phyloP scores from a whole-genome alignment of 2,888 invertebrate species.

The Selenia dentaria region DNA sequence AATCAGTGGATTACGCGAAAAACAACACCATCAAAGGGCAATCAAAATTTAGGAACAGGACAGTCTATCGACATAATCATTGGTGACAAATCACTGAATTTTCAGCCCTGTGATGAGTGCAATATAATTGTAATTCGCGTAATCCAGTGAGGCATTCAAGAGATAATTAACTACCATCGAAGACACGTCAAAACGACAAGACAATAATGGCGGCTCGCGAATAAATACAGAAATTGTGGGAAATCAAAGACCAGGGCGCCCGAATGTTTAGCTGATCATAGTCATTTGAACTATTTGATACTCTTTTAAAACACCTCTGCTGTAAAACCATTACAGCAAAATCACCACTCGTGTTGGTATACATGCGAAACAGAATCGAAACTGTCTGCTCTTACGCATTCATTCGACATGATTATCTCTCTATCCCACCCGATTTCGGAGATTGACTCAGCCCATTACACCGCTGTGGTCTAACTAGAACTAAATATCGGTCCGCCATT shows the following conservation, averaged over 20 bases:
- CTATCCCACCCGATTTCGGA: too few relatives aligned
- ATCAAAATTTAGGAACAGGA: slow-evolving; percentile 71
- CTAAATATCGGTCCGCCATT: too few relatives aligned
- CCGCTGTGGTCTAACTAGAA: too few relatives aligned
- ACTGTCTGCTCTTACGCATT: too few relatives aligned
- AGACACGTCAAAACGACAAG: slow-evolving; percentile 65
- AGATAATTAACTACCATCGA: slow-evolving; percentile 64
- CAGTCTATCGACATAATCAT: slow-evolving; percentile 77
- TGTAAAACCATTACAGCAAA: too few relatives aligned
- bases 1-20: slow-evolving; percentile 74
- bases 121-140: slow-evolving; percentile 59
- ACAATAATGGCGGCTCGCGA: slow-evolving; percentile 18
- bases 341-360: too few relatives aligned
- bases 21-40: slow-evolving; percentile 54
- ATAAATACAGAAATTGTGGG: slow-evolving; percentile 30
- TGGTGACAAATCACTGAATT: slow-evolving; percentile 81
- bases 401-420: too few relatives aligned
- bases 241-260: slow-evolving; percentile 20
- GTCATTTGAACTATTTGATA: background rate
- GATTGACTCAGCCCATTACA: too few relatives aligned
- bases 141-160: slow-evolving; percentile 65
- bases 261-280: background rate
- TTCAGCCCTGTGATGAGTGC: slow-evolving; percentile 59
- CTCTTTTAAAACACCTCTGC: too few relatives aligned
- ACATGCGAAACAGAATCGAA: too few relatives aligned